A percentile compares a stretch with the other conserved stretches of the same genome.
phyloP scores from a whole-genome alignment of 2,113 vertebrate species.

The Herpetotheres cachinnans region DNA sequence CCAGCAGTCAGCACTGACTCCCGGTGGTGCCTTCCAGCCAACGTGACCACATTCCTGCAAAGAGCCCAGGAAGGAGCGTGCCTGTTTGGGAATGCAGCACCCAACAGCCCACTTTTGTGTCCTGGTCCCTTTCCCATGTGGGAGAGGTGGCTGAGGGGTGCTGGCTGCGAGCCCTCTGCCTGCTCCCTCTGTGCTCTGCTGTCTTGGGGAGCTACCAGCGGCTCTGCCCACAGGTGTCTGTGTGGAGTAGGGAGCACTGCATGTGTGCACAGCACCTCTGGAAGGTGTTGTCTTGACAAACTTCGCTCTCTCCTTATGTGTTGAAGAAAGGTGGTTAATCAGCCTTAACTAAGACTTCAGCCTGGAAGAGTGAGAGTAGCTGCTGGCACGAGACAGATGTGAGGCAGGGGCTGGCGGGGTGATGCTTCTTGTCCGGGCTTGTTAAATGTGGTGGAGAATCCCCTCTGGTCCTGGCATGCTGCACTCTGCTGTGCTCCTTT shows the following conservation, averaged over 20 bases:
- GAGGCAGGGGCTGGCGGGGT: not conserved
- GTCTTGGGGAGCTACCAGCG: not conserved
- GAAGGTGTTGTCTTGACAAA: not conserved
- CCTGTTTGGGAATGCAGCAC: not conserved
- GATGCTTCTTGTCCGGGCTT: not conserved
- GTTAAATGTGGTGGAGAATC: not conserved
- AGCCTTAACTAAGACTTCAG: not conserved
- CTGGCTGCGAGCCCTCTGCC: not conserved
- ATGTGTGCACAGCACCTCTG: accelerated
- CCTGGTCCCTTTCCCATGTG: not conserved
- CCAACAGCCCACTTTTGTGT: accelerated
- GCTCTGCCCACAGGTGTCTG: not conserved
- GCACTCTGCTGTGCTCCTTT: not conserved
- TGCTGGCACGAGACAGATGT: not conserved
- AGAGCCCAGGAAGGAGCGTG: not conserved
- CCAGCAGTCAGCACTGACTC: accelerated
- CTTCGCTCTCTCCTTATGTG: not conserved
- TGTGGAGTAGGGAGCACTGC: not conserved
- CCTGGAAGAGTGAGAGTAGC: not conserved
- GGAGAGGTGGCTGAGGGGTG: not conserved
- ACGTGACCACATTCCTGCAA: accelerated
- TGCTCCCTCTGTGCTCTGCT: accelerated
- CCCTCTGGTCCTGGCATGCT: not conserved
- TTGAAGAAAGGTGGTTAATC: not conserved
- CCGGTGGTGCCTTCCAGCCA: accelerated